phyloP scores from a whole-genome alignment of 2,888 invertebrate species.

The Trichogramma evanescens region DNA sequence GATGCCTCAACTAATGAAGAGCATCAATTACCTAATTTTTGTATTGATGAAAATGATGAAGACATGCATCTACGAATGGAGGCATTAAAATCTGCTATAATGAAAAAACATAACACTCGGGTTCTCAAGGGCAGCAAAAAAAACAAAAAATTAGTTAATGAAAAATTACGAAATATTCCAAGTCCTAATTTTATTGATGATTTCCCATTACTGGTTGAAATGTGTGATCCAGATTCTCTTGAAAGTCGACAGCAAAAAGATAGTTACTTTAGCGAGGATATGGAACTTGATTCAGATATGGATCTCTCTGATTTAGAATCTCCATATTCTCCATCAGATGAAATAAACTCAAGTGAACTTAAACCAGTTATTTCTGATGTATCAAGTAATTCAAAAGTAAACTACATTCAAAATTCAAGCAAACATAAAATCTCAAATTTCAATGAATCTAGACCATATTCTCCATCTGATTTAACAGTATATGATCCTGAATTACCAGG shows the following conservation, averaged over 20 bases:
- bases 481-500: slow-evolving; percentile 31
- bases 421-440: neutral
- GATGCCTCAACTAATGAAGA: neutral
- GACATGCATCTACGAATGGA: slow-evolving; percentile 58
- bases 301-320: slow-evolving; percentile 30
- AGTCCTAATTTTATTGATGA: slow-evolving; percentile 39
- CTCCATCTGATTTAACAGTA: slow-evolving; percentile 34
- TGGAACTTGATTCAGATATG: slow-evolving; percentile 43
- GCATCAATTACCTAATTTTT: slow-evolving; percentile 6
- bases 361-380: too few species aligned
- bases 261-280: slow-evolving; percentile 34
- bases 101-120: slow-evolving; percentile 59
- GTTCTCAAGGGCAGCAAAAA: slow-evolving; percentile 21
- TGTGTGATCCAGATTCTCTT: slow-evolving; percentile 21
- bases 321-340: slow-evolving; percentile 37
- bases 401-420: neutral
- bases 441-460: slow-evolving; percentile 29
- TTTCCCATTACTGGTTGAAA: slow-evolving; percentile 27
- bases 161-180: slow-evolving; percentile 23
- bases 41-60: slow-evolving; percentile 54
- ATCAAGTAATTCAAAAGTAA: too few species aligned
- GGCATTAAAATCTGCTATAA: slow-evolving; percentile 61
- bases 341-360: too few species aligned
- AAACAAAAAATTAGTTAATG: slow-evolving; percentile 11
- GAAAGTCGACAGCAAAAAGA: slow-evolving; percentile 13